phyloP scores from a whole-genome alignment of 2,113 vertebrate genomes.

The Phylloscopus trochilus region DNA sequence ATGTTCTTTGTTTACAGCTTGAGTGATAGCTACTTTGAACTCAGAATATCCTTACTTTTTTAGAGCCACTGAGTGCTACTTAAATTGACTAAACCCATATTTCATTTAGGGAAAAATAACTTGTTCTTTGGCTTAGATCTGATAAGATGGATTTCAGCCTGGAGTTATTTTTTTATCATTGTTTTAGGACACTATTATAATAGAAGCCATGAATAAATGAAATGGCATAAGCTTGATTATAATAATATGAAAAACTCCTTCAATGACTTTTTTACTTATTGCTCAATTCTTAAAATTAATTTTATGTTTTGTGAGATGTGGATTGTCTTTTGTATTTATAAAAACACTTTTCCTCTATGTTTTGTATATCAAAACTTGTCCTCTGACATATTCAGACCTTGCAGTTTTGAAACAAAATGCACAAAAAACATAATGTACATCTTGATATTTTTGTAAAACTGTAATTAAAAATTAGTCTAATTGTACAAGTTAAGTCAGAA shows the following conservation, averaged over 20 bases:
- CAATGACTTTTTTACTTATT: not conserved
- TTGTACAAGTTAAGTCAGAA: not conserved
- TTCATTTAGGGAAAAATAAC: not conserved
- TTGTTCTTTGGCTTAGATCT: not conserved
- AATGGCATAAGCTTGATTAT: not conserved
- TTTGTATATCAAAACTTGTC: not conserved
- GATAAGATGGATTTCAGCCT: not conserved
- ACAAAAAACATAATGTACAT: fast-evolving
- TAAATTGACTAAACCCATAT: not conserved
- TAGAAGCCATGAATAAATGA: not conserved
- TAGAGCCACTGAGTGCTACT: not conserved
- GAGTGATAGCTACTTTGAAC: not conserved
- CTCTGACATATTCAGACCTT: not conserved
- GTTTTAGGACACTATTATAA: not conserved
- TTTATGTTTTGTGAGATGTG: not conserved
- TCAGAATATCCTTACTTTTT: not conserved
- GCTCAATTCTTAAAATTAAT: not conserved
- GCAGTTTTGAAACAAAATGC: not conserved
- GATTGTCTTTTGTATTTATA: not conserved
- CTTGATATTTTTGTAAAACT: not conserved
- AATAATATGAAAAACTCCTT: not conserved
- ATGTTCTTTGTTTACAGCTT: not conserved
- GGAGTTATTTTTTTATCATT: constrained; percentile 17
- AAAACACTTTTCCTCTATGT: not conserved
- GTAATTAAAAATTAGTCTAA: not conserved